Conservation (phyloP, 2,888 invertebrate genomes). For the Eurytoma californica region DNA sequence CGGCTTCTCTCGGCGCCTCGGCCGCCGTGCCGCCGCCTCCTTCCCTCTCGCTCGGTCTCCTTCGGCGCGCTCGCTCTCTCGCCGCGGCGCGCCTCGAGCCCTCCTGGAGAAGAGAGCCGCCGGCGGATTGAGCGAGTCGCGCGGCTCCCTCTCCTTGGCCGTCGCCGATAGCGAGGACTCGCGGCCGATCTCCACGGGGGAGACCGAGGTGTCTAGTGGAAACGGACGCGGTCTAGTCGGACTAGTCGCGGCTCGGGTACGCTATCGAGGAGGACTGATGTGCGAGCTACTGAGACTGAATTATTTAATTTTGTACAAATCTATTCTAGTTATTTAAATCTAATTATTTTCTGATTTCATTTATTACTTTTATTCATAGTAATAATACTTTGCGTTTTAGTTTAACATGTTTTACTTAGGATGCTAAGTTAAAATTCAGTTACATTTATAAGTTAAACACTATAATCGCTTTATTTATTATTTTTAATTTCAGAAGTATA, state of each 20-base stretch:
- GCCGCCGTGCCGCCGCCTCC: conserved; percentile 28
- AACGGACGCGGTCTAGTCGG: conserved; percentile 26
- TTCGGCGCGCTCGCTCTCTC: conserved; percentile 30
- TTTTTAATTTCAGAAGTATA: too few species aligned
- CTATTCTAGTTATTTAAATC: too few species aligned
- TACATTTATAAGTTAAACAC: too few species aligned
- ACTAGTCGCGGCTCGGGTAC: not conserved
- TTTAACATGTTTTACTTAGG: too few species aligned
- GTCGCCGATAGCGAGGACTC: not conserved
- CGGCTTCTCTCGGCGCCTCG: conserved; percentile 54
- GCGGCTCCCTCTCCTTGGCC: not conserved
- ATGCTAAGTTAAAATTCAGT: too few species aligned
- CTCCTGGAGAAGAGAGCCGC: conserved; percentile 47
- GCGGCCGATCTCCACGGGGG: not conserved
- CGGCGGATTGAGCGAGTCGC: conserved; percentile 22
- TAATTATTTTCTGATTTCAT: too few species aligned
- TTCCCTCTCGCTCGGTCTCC: conserved; percentile 21
- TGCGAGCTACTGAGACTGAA: not conserved
- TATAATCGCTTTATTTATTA: too few species aligned
- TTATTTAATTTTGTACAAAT: too few species aligned
- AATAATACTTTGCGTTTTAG: too few species aligned
- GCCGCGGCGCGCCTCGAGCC: not conserved
- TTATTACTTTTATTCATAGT: too few species aligned
- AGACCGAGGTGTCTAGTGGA: conserved; percentile 14
- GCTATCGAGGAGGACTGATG: not conserved